Evolutionary conservation across 2,113 vertebrate genomes (phyloP).

Genomic region (Nyctibius bracteatus): DNA sequence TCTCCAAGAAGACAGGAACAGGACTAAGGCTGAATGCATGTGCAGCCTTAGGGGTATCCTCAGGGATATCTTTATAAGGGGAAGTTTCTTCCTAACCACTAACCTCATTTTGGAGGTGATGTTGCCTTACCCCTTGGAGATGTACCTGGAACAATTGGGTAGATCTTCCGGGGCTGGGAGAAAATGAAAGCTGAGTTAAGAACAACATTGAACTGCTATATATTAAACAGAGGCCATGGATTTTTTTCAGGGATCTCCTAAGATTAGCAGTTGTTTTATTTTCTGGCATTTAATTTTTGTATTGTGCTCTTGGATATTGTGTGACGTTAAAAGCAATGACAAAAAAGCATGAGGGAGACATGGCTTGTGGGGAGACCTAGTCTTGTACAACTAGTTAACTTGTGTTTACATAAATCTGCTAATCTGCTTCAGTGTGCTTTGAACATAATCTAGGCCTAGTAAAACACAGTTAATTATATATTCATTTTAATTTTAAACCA

Average conservation of each 20-base stretch:
- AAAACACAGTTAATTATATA: constrained; percentile 50
- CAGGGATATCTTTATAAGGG: neutral
- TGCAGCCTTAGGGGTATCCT: neutral
- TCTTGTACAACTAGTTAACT: constrained; percentile 29
- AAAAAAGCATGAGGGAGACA: neutral
- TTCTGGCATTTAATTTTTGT: constrained; percentile 26
- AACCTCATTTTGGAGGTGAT: neutral
- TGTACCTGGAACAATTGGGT: neutral
- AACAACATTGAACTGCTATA: neutral
- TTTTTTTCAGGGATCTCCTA: neutral
- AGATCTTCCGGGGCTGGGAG: neutral
- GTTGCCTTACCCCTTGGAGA: neutral
- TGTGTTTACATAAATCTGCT: constrained; percentile 50
- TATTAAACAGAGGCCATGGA: neutral
- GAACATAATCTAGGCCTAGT: constrained; percentile 54
- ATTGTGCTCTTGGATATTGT: neutral
- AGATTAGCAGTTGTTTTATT: constrained; percentile 24
- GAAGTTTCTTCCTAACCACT: neutral
- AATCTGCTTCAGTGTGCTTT: constrained; percentile 48
- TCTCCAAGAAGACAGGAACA: neutral
- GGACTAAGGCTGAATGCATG: neutral
- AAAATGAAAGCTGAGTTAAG: neutral
- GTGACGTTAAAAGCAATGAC: constrained; percentile 14
- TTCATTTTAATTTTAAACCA: constrained; percentile 62
- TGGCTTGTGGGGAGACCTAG: neutral